These are phyloP conservation scores for Cremastobaeus sp. DNA, from an alignment of 2,888 invertebrate genomes.

Conservation along the genomic window DNA sequence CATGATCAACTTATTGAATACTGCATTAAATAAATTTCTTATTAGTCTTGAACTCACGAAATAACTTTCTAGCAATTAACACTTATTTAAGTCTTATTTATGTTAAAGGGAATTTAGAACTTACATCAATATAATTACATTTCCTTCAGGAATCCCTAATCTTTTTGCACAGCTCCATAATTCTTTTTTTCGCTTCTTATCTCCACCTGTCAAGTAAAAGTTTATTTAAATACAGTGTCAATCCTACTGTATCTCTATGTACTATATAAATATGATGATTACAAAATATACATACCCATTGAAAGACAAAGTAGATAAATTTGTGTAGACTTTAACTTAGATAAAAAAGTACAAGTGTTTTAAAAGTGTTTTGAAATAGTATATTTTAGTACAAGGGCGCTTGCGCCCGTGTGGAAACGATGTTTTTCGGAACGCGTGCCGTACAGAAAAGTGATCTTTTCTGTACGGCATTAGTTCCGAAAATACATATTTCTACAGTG, in stretches of 20 bases:
- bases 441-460: no score
- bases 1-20: not conserved
- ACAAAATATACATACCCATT: slow-evolving; percentile 81
- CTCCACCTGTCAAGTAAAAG: slow-evolving; percentile 67
- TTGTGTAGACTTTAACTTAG: slow-evolving; percentile 82
- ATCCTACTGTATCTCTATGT: not conserved
- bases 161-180: slow-evolving; percentile 88
- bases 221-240: not conserved
- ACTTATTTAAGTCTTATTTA: not conserved
- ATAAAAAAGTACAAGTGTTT: no score
- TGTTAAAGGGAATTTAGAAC: slow-evolving; percentile 47
- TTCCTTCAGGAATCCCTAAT: slow-evolving; percentile 88
- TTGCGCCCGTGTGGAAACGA: no score
- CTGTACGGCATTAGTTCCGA: no score
- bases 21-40: not conserved
- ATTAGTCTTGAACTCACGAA: not conserved
- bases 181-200: slow-evolving; percentile 84
- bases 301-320: slow-evolving; percentile 92
- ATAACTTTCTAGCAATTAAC: no score
- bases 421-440: no score
- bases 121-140: slow-evolving; percentile 83
- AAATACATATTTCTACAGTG: no score
- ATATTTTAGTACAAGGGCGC: no score
- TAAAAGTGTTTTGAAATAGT: no score
- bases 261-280: not conserved